phyloP scores from a whole-genome alignment of 2,888 invertebrate genomes.

The Chaetogeoica ovagalla region DNA sequence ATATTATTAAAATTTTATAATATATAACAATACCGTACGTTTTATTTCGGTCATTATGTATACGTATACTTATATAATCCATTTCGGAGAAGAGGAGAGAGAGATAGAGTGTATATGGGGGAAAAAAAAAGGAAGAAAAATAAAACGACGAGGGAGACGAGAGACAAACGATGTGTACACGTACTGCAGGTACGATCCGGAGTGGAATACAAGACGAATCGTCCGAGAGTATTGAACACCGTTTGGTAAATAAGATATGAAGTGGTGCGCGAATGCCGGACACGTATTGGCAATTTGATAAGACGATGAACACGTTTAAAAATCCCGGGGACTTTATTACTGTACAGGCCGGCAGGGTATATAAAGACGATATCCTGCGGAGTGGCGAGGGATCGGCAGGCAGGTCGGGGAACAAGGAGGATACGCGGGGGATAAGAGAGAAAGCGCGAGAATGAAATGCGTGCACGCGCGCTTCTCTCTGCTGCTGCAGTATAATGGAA shows the following conservation, averaged over 20 bases:
- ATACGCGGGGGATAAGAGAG: not conserved
- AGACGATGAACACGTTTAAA: slow-evolving; percentile 51
- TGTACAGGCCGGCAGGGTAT: not conserved
- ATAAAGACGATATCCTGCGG: not conserved
- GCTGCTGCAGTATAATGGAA: slow-evolving; percentile 21
- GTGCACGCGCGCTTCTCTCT: not conserved
- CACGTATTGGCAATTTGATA: slow-evolving; percentile 50
- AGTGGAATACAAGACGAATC: slow-evolving; percentile 1
- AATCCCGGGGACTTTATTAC: slow-evolving; percentile 52
- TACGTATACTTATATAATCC: no score
- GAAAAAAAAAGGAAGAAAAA: no score
- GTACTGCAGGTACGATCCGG: not conserved
- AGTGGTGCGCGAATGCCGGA: slow-evolving; percentile 8
- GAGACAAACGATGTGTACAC: not conserved
- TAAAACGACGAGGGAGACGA: not conserved
- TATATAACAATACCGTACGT: no score
- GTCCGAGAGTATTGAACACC: slow-evolving; percentile 19
- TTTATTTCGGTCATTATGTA: no score
- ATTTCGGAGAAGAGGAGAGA: no score
- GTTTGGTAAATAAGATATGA: slow-evolving; percentile 48
- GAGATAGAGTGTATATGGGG: no score
- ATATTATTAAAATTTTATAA: no score
- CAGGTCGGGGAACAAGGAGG: no score
- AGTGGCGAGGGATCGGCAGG: not conserved
- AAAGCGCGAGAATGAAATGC: slow-evolving; percentile 8